These are phyloP conservation scores for Eupithecia dodoneata DNA, from an alignment of 2,888 invertebrate genomes.

Conservation along the genomic window DNA sequence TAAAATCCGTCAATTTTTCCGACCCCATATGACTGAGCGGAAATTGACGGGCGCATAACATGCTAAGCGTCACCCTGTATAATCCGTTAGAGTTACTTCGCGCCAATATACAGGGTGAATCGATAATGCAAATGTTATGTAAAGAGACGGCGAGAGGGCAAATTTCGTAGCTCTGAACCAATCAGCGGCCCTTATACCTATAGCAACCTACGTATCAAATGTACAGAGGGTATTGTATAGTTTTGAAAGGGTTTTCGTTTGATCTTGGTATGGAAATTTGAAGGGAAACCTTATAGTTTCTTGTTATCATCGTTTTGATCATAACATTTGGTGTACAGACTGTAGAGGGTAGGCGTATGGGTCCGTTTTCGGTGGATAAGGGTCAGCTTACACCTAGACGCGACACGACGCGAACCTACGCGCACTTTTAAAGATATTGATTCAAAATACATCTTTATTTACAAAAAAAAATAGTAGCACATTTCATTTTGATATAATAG, in stretches of 20 bases:
- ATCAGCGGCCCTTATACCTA: slow-evolving; percentile 51
- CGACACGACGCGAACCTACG: too few species aligned
- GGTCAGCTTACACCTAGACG: too few species aligned
- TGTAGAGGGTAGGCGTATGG: background rate
- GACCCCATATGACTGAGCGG: slow-evolving; percentile 31
- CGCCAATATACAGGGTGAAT: slow-evolving; percentile 56
- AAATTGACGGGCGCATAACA: slow-evolving; percentile 33
- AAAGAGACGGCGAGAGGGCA: slow-evolving; percentile 72
- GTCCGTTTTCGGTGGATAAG: background rate
- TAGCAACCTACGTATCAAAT: slow-evolving; percentile 64
- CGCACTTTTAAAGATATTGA: too few species aligned
- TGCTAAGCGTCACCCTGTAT: slow-evolving; percentile 37
- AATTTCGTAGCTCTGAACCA: slow-evolving; percentile 66
- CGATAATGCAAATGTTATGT: slow-evolving; percentile 82
- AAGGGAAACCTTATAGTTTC: background rate
- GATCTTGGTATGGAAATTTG: slow-evolving; percentile 50
- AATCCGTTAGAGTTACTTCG: slow-evolving; percentile 56
- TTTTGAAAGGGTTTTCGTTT: slow-evolving; percentile 59
- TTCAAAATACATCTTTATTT: too few species aligned
- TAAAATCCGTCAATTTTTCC: slow-evolving; percentile 29
- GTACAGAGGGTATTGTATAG: slow-evolving; percentile 54
- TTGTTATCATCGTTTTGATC: background rate
- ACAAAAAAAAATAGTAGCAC: too few species aligned
- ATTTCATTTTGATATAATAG: too few species aligned
- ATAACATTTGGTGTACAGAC: background rate